Conservation (phyloP, 2,113 vertebrate species). For the Grammomys surdaster region DNA sequence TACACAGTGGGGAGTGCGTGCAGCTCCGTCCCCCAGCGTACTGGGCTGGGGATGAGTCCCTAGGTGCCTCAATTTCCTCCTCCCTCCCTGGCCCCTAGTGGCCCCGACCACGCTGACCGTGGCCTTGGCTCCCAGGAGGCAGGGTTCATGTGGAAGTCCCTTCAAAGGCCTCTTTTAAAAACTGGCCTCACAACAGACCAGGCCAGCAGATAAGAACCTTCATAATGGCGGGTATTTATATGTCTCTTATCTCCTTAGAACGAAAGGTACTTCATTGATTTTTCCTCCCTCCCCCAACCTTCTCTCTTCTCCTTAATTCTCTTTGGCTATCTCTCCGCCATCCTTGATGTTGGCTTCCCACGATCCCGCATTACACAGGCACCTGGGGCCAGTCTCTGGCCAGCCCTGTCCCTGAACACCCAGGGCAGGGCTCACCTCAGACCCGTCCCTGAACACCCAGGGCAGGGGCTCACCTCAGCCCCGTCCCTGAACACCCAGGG, state of each 20-base stretch:
- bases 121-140: background rate
- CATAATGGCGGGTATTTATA: slow-evolving; percentile 69
- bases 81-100: background rate
- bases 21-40: slow-evolving; percentile 56
- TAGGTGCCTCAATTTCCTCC: background rate
- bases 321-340: background rate
- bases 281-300: background rate
- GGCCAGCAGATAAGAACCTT: slow-evolving; percentile 44
- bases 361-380: background rate
- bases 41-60: slow-evolving; percentile 38
- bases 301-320: slow-evolving; percentile 52
- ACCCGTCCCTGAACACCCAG: background rate
- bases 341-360: background rate
- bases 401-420: background rate
- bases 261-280: slow-evolving; percentile 72
- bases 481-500: too few species aligned
- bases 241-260: slow-evolving; percentile 68
- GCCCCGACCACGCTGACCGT: background rate
- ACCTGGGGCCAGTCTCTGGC: accelerated
- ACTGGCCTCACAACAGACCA: background rate
- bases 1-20: slow-evolving; percentile 79
- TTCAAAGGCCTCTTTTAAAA: slow-evolving; percentile 30
- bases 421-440: background rate
- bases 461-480: accelerated
- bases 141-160: background rate